A percentile compares a stretch with the other conserved stretches of the same genome.
phyloP scores from a whole-genome alignment of 1,140 invertebrate genomes.

The Pseudoatta argentina region DNA sequence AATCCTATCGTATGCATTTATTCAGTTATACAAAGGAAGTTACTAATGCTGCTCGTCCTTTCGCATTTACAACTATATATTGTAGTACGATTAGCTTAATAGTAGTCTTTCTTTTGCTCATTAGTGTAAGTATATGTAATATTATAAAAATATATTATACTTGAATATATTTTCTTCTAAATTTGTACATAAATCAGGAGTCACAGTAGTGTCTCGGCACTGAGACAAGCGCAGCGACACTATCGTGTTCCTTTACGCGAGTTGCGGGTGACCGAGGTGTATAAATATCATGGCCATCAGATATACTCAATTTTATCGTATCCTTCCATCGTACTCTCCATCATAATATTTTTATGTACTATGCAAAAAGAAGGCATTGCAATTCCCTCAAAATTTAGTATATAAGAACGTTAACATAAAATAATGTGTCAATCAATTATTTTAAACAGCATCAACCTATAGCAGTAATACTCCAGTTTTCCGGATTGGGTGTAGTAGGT shows the following conservation, averaged over 20 bases:
- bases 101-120: background rate
- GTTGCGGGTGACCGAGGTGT: no score
- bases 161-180: no score
- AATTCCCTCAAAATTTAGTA: background rate
- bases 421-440: background rate
- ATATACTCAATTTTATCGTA: no score
- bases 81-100: background rate
- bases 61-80: slow-evolving; percentile 5
- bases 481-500: accelerated
- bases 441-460: background rate
- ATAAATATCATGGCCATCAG: no score
- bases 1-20: background rate
- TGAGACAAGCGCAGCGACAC: no score
- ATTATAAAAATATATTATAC: no score
- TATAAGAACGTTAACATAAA: background rate
- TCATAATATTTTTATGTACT: no score
- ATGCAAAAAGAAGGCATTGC: no score
- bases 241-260: no score
- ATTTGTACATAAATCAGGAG: no score
- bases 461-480: background rate
- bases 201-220: no score
- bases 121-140: slow-evolving; percentile 25
- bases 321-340: no score
- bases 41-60: background rate
- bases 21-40: slow-evolving; percentile 48